These are phyloP conservation scores for Macrosiphum euphorbiae DNA, from an alignment of 2,888 invertebrate species.

Conservation along the genomic window DNA sequence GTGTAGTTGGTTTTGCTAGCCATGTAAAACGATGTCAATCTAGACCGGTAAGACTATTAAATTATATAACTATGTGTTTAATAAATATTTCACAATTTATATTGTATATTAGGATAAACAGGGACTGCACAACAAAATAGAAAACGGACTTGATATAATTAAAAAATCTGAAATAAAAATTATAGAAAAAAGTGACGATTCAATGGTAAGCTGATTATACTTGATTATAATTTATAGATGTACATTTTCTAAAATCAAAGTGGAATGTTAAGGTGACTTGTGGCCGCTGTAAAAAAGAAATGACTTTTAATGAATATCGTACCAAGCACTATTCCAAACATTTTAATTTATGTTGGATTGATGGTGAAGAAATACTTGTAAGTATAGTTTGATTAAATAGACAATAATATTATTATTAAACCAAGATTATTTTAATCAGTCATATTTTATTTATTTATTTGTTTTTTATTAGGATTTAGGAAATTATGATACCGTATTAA, in stretches of 20 bases:
- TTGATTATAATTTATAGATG: background rate
- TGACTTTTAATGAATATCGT: constrained; percentile 52
- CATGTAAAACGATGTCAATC: constrained; percentile 63
- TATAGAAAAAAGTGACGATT: background rate
- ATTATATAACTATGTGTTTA: background rate
- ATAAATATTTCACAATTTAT: background rate
- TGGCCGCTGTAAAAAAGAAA: constrained; percentile 61
- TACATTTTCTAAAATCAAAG: background rate
- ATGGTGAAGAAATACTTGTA: constrained; percentile 53
- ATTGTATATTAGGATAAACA: constrained; percentile 37
- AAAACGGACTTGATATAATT: background rate
- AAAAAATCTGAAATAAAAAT: background rate
- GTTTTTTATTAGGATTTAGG: constrained; percentile 56
- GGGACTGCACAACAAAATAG: background rate
- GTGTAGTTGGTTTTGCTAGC: constrained; percentile 64
- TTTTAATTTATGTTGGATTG: constrained; percentile 62
- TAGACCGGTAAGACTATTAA: constrained; percentile 42
- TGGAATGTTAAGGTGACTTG: constrained; percentile 56
- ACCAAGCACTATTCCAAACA: constrained; percentile 35
- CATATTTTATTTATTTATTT: background rate
- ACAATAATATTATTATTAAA: background rate
- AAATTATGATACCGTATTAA: constrained; percentile 44
- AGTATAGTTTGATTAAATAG: background rate
- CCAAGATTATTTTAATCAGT: background rate
- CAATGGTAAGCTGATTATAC: constrained; percentile 4